Evolutionary conservation across 1,140 invertebrate genomes (phyloP), one percentile per base, ranked within the genome.

Genomic region (Maconellicoccus hirsutus): DNA sequence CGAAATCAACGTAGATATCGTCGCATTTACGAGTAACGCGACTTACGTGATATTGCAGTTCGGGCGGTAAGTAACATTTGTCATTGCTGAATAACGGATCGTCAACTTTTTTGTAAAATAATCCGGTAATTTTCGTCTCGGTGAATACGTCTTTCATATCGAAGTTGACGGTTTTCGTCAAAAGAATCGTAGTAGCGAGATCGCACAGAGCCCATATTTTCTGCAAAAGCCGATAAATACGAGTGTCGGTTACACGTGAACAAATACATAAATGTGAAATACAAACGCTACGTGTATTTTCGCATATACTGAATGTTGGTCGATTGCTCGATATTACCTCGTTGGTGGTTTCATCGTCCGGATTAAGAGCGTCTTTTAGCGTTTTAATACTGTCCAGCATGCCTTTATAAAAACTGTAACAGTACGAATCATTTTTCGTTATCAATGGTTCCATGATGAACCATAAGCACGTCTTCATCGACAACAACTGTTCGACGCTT

Each of bases 181-280:
- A 85, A 75, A 98, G 88, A 72, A 98, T 83, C 72, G 91, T 89
- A 81, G 95, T 88, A 6, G 94, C 91, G 71, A 98, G 82, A 83
- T 98, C 96, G 83, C 94, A 97, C 69, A 96, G 87, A 59, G 94
- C 90, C 89, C 94, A 98, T 76, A 98, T 82, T 91, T 95, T 97
- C 92, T 96, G 59, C 8, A 6, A 70, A n/a, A n/a, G 19, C 1
- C 14, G 25, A 70, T n/a, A 70, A 71, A 27, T 71, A 16, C 1
- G 25, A 42, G 14, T 39, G 23, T 22, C 22, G 12, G 6, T 25
- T n/a, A 16, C 4, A 69, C 29, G 12, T 12, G 29, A 12, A 6
- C 29, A 33, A 33, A 33, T 6, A 12, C 29, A 3, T 6, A 63
- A 69, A 69, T 1, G 25, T 22, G 23, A 33, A 69, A n/a, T 33